Conservation (phyloP, 2,113 vertebrate species). For the Aspidoscelis tigris region DNA sequence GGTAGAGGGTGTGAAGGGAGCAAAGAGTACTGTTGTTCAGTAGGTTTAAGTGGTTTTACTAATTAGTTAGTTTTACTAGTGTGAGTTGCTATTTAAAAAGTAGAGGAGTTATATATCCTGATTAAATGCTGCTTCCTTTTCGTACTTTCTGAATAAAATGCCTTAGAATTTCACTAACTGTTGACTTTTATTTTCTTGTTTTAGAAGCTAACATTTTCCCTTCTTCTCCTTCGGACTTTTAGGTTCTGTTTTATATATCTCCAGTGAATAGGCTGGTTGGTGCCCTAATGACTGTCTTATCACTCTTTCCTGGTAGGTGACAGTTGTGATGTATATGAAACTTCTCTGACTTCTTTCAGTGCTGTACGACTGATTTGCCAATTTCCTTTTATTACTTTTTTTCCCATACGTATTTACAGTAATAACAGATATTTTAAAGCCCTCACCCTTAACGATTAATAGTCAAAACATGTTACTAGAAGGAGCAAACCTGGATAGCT, state of each 20-base stretch:
- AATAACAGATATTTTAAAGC: background rate
- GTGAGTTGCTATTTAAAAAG: background rate
- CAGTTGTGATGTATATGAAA: background rate
- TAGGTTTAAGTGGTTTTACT: background rate
- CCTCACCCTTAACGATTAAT: too few relatives aligned
- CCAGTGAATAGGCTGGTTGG: slow-evolving; percentile 94
- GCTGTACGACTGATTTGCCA: too few relatives aligned
- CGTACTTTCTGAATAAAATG: slow-evolving; percentile 16
- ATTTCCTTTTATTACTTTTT: background rate
- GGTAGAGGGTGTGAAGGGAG: too few relatives aligned
- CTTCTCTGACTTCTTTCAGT: background rate
- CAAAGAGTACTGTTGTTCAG: too few relatives aligned
- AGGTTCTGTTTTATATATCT: slow-evolving; percentile 96
- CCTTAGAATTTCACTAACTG: slow-evolving; percentile 26
- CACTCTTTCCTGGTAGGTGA: slow-evolving; percentile 93
- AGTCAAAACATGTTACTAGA: background rate
- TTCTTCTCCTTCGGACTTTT: slow-evolving; percentile 42
- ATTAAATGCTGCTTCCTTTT: background rate
- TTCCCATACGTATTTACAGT: background rate
- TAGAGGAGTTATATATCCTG: background rate
- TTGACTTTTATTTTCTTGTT: slow-evolving; percentile 7
- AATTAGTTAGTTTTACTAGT: background rate
- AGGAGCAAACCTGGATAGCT: too few relatives aligned
- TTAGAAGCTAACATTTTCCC: slow-evolving; percentile 19
- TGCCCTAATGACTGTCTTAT: slow-evolving; percentile 93